Conservation (phyloP, 2,888 invertebrate genomes). For the Lochmaea capreae region DNA sequence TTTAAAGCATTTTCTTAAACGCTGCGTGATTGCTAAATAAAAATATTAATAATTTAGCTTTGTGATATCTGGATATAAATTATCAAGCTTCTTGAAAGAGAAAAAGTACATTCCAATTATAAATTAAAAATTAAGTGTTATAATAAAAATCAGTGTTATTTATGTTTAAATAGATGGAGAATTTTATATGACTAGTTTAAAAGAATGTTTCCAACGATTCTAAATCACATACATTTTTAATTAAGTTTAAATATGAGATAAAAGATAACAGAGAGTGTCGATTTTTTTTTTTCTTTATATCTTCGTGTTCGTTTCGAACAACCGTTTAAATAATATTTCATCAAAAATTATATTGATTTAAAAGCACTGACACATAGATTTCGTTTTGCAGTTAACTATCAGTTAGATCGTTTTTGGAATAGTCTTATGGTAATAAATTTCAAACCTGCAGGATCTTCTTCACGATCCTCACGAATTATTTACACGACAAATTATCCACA, state of each 20-base stretch:
- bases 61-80: constrained; percentile 2
- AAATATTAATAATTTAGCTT: background rate
- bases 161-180: background rate
- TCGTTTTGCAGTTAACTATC: too few relatives aligned
- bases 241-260: background rate
- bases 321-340: background rate
- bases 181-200: background rate
- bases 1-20: background rate
- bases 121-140: constrained; percentile 12
- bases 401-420: too few relatives aligned
- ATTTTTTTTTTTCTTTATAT: background rate
- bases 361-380: too few relatives aligned
- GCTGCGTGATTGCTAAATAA: constrained; percentile 11
- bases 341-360: too few relatives aligned
- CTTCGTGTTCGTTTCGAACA: background rate
- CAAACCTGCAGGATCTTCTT: too few relatives aligned
- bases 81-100: background rate
- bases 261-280: constrained; percentile 5
- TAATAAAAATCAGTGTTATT: constrained; percentile 11
- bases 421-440: too few relatives aligned
- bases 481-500: too few relatives aligned
- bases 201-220: background rate
- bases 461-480: too few relatives aligned
- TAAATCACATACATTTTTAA: background rate
- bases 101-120: background rate